A percentile compares a stretch with the other conserved stretches of the same genome.
Conservation (phyloP, 2,113 vertebrate genomes). For the Gadus macrocephalus region DNA sequence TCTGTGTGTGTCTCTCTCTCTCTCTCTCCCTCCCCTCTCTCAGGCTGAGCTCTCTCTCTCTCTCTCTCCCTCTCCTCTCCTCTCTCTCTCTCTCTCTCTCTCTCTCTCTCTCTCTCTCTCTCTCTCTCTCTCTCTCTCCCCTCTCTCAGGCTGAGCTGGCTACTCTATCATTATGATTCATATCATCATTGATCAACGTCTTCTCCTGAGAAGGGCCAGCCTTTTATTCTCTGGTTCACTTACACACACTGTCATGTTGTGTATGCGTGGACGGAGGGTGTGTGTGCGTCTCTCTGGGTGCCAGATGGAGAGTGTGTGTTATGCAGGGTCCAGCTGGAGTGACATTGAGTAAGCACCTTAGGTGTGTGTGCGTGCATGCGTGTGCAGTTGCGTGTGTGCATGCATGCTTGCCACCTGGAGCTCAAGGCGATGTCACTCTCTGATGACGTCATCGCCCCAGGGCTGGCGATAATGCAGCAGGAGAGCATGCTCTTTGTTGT, state of each 20-base stretch:
- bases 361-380: conserved; percentile 11
- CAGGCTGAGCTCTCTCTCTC: no score
- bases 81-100: no score
- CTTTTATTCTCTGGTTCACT: not conserved
- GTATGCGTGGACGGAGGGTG: not conserved
- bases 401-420: conserved; percentile 6
- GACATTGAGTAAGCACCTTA: not conserved
- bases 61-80: no score
- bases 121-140: conserved; percentile 10
- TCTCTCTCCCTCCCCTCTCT: no score
- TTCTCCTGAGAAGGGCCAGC: conserved; percentile 13
- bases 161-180: conserved; percentile 40
- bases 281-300: not conserved
- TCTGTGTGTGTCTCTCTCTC: no score
- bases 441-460: no score
- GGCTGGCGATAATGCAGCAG: no score
- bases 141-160: conserved; percentile 31
- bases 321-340: not conserved
- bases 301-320: conserved; percentile 7
- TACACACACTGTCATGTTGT: not conserved
- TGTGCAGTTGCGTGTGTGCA: conserved; percentile 17
- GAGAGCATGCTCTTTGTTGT: no score
- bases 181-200: conserved; percentile 45
- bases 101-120: no score
- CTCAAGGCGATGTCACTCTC: conserved; percentile 41